A percentile compares a stretch with the other conserved stretches of the same genome.
Evolutionary conservation across 2,113 vertebrate species (phyloP).

Genomic region (Thymallus thymallus): DNA sequence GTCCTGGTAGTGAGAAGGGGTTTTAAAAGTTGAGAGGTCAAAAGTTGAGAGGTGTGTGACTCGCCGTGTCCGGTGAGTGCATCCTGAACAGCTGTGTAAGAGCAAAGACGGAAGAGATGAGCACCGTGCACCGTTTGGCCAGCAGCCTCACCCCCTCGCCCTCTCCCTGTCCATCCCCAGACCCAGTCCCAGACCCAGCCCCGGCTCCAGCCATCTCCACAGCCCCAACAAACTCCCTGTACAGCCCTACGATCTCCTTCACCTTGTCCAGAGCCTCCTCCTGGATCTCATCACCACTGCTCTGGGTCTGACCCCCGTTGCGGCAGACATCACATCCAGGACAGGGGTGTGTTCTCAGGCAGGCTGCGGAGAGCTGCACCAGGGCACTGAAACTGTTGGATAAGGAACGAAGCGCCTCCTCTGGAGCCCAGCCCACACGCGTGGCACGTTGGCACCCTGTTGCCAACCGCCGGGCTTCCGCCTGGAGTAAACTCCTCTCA

Average conservation of each 20-base stretch:
- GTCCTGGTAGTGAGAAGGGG: constrained; percentile 29
- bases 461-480: constrained; percentile 81
- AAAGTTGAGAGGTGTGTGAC: constrained; percentile 69
- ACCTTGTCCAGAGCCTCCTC: constrained; percentile 78
- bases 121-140: constrained; percentile 84
- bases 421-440: constrained; percentile 80
- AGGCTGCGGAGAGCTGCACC: constrained; percentile 82
- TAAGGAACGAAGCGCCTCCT: constrained; percentile 79
- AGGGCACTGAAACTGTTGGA: constrained; percentile 84
- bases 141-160: constrained; percentile 81
- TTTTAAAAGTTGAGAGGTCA: constrained; percentile 57
- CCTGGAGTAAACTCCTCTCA: constrained; percentile 78
- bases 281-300: constrained; percentile 48
- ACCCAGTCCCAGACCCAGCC: constrained; percentile 4
- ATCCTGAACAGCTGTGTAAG: constrained; percentile 88
- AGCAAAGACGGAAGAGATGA: constrained; percentile 86
- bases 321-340: constrained; percentile 78
- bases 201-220: constrained; percentile 75
- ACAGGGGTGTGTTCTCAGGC: constrained; percentile 81
- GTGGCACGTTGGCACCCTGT: constrained; percentile 88
- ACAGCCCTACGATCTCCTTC: constrained; percentile 82
- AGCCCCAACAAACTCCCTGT: constrained; percentile 85
- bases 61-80: constrained; percentile 61
- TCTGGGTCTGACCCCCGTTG: constrained; percentile 51
- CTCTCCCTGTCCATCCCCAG: constrained; percentile 54